These are phyloP conservation scores for Actinia tenebrosa DNA, from an alignment of 64 coral and sea anemone genomes.

Conservation along the genomic window DNA sequence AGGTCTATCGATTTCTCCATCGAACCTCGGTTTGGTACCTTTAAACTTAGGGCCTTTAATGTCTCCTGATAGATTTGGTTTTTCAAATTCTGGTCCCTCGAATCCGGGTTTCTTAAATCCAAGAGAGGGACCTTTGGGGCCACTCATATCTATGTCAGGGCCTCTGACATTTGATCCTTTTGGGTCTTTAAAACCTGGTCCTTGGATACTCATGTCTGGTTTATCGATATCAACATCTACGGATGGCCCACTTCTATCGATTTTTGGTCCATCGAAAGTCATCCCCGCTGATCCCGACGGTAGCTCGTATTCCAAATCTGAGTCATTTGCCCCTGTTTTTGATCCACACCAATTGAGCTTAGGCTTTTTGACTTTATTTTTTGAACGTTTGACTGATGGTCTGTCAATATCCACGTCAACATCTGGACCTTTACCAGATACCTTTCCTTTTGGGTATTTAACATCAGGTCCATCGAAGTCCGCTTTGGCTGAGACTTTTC, in stretches of 20 bases:
- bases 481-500: background rate
- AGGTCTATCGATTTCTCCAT: background rate
- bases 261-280: background rate
- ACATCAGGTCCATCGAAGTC: background rate
- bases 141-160: background rate
- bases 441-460: constrained; percentile 9
- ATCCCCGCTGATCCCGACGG: background rate
- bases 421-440: background rate
- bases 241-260: background rate
- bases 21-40: background rate
- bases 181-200: constrained; percentile 4
- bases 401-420: background rate
- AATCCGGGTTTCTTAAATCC: background rate
- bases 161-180: background rate
- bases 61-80: background rate
- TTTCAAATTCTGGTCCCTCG: constrained; percentile 3
- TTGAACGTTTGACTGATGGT: background rate
- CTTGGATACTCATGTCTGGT: constrained; percentile 23
- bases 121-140: background rate
- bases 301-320: background rate
- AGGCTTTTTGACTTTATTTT: constrained; percentile 11
- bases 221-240: constrained; percentile 9
- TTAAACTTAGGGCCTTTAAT: background rate
- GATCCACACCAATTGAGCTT: constrained; percentile 10
- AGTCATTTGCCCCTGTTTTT: background rate